Evolutionary conservation across 2,888 invertebrate genomes (phyloP), one percentile per base, ranked within the genome.

Genomic region (Tromatobia lineatoria): DNA sequence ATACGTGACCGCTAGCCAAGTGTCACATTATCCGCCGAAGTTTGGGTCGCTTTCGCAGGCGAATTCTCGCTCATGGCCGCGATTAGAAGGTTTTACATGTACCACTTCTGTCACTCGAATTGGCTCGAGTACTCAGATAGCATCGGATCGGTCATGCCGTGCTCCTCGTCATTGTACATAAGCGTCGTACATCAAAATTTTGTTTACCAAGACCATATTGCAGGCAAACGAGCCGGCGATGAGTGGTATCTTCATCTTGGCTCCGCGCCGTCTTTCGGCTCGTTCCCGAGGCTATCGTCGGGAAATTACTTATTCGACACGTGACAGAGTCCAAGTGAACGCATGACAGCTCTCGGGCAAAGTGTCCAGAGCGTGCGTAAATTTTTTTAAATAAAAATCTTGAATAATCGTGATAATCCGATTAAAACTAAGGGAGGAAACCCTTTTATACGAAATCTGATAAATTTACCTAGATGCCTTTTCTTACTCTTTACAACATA

Each of bases 11-110:
- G n/a, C 15, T 8, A 29, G 42, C 45, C 52, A 25, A 78, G 70
- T 25, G 69, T 70, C 73, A 61, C 59, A 45, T 34, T 47, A 45
- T 70, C 42, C 50, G 45, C 15, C 15, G 61, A 34, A 34, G 52
- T 57, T 18, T 20, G 18, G 15, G 8, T 25, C n/a, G 42, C 23
- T 61, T 73, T 61, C 45, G 59, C 69, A 69, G 61, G 18, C 45
- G 74, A 82, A 74, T 78, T 74, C 69, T 78, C 82, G 78, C 69
- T 82, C 78, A 75, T 45, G 77, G 82, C 69, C 82, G 74, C 82
- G 78, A 82, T 82, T 78, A 69, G 78, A 78, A 78, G 82, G 74
- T 82, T 82, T 75, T 74, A 18, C 52, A 52, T 74, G 52, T 67
- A 42, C 23, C 15, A 23, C 54, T 57, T 69, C 29, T 52, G 47